Conservation (phyloP, 2,113 vertebrate genomes). For the Todiramphus saurophagus region DNA sequence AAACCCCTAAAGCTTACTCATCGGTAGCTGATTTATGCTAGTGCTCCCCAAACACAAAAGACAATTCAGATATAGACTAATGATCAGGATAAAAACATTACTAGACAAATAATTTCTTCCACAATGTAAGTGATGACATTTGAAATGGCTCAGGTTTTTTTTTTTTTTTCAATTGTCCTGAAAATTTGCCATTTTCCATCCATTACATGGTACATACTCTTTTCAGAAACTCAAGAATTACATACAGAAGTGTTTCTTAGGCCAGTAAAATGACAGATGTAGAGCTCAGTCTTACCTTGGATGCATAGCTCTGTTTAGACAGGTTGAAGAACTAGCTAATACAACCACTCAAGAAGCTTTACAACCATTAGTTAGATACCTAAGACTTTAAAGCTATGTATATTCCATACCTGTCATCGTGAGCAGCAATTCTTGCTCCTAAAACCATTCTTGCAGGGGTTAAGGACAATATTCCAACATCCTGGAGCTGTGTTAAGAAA, state of each 20-base stretch:
- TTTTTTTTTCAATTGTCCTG: neutral
- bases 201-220: neutral
- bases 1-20: neutral
- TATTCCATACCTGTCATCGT: constrained; percentile 90
- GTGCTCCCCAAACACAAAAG: neutral
- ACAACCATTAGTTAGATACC: neutral
- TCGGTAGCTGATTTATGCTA: neutral
- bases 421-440: constrained; percentile 92
- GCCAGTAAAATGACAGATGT: neutral
- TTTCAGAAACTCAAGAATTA: neutral
- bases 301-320: neutral
- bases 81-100: neutral
- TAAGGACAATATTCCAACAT: constrained; percentile 93
- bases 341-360: neutral
- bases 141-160: neutral
- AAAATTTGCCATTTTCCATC: neutral
- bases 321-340: neutral
- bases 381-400: neutral
- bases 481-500: constrained; percentile 92
- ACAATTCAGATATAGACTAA: neutral
- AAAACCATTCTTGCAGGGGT: constrained; percentile 95
- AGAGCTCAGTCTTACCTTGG: neutral
- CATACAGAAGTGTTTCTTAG: neutral
- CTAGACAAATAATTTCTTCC: neutral
- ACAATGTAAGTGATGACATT: neutral